phyloP scores from a whole-genome alignment of 2,888 invertebrate species.

The Orchesellides sinensis region DNA sequence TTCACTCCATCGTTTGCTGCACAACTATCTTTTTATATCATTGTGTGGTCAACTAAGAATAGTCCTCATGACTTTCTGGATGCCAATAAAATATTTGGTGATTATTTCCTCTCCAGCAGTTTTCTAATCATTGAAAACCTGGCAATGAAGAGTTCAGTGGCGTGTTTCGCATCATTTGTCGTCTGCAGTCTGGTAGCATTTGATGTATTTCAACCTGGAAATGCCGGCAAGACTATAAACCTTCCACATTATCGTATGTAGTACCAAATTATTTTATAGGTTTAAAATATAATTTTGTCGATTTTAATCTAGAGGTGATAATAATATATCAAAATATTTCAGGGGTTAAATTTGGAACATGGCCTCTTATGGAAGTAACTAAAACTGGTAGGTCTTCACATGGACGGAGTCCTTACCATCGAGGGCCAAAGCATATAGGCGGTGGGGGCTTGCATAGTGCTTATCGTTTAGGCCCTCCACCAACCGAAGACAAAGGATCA shows the following conservation, averaged over 20 bases:
- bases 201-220: conserved; percentile 2
- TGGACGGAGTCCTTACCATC: not conserved
- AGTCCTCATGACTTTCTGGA: conserved; percentile 38
- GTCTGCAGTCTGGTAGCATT: not conserved
- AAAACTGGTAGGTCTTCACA: conserved; percentile 12
- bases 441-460: not conserved
- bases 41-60: conserved; percentile 17
- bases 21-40: conserved; percentile 19
- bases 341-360: conserved; percentile 62
- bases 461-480: conserved; percentile 45
- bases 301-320: not conserved
- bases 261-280: not conserved
- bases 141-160: conserved; percentile 48
- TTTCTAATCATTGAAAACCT: conserved; percentile 35
- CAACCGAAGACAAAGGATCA: conserved; percentile 34
- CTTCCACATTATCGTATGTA: conserved; percentile 50
- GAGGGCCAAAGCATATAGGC: not conserved
- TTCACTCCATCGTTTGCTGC: not conserved
- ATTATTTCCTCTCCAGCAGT: conserved; percentile 35
- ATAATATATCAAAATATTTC: not conserved
- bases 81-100: not conserved
- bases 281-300: not conserved
- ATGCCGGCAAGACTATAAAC: conserved; percentile 49
- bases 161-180: conserved; percentile 12
- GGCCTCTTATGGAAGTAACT: conserved; percentile 65